Evolutionary conservation across 2,888 invertebrate species (phyloP).

Genomic region (Rugalucina vietnamica): DNA sequence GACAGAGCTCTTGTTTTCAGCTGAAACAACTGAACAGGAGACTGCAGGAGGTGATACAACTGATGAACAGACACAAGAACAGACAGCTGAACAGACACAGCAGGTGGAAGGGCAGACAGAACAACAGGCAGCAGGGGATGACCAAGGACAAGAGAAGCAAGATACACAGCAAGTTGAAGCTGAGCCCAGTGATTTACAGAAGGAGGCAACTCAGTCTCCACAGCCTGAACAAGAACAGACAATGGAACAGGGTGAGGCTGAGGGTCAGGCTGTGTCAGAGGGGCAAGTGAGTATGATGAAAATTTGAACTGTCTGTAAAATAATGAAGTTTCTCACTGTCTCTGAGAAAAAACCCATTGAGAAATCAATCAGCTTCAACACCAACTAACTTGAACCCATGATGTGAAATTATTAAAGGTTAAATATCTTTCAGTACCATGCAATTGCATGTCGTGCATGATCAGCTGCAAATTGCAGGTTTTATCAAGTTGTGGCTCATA

Average conservation of each 20-base stretch:
- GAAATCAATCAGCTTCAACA: no score
- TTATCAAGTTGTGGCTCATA: no score
- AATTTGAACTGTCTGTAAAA: no score
- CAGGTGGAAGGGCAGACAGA: slow-evolving; percentile 34
- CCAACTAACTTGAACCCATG: no score
- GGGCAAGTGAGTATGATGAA: neutral
- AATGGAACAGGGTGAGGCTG: neutral
- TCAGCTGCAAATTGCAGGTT: no score
- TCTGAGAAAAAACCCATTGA: no score
- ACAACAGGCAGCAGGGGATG: slow-evolving; percentile 10
- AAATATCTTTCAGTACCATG: no score
- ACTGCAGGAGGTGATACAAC: slow-evolving; percentile 4
- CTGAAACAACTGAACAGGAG: neutral
- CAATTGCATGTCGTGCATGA: no score
- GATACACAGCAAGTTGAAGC: slow-evolving; percentile 22
- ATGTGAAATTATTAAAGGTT: no score
- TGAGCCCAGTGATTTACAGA: slow-evolving; percentile 8
- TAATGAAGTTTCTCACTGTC: no score
- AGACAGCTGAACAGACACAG: slow-evolving; percentile 9
- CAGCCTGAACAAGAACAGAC: neutral
- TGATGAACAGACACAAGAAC: slow-evolving; percentile 9
- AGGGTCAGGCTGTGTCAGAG: neutral
- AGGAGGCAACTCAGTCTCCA: neutral
- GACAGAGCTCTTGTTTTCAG: no score
- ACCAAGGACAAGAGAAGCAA: slow-evolving; percentile 23